Percentiles rank a stretch among this genome's conserved stretches.
Conservation (phyloP, 2,888 invertebrate species). For the Agrotis puta region DNA sequence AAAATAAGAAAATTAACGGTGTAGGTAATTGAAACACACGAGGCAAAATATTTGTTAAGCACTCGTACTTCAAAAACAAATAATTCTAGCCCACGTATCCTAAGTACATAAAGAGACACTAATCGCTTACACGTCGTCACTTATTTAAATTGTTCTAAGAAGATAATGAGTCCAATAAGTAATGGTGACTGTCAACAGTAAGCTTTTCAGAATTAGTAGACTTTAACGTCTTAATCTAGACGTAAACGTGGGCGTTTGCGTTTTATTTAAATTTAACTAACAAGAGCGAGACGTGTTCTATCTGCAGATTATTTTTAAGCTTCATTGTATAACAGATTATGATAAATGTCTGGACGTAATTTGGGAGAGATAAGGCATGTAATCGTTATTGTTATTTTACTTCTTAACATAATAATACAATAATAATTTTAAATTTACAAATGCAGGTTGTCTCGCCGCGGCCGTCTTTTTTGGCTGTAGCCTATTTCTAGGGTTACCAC, state of each 20-base stretch:
- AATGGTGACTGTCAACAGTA: slow-evolving; percentile 59
- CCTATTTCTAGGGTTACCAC: too few species aligned
- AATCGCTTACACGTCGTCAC: slow-evolving; percentile 2
- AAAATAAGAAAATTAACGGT: neutral
- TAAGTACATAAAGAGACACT: neutral
- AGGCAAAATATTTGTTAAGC: neutral
- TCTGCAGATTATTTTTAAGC: slow-evolving; percentile 4
- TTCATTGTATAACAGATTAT: neutral
- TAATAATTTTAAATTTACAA: too few species aligned
- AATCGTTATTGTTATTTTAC: too few species aligned
- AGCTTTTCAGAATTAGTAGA: slow-evolving; percentile 54
- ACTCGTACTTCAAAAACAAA: neutral
- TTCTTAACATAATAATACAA: too few species aligned
- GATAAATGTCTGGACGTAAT: neutral
- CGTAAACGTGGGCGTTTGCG: slow-evolving; percentile 45
- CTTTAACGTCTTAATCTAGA: slow-evolving; percentile 63
- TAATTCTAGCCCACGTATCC: neutral
- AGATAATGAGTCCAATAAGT: slow-evolving; percentile 55
- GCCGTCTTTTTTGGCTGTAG: too few species aligned
- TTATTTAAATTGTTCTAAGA: slow-evolving; percentile 41
- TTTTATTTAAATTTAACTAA: slow-evolving; percentile 37
- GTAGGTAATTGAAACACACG: neutral
- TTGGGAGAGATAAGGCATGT: neutral
- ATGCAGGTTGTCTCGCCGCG: too few species aligned
- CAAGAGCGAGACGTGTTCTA: slow-evolving; percentile 11